Evolutionary conservation across 2,888 invertebrate species (phyloP), one percentile per base, ranked within the genome.

Genomic region (Lepidonotus clava): DNA sequence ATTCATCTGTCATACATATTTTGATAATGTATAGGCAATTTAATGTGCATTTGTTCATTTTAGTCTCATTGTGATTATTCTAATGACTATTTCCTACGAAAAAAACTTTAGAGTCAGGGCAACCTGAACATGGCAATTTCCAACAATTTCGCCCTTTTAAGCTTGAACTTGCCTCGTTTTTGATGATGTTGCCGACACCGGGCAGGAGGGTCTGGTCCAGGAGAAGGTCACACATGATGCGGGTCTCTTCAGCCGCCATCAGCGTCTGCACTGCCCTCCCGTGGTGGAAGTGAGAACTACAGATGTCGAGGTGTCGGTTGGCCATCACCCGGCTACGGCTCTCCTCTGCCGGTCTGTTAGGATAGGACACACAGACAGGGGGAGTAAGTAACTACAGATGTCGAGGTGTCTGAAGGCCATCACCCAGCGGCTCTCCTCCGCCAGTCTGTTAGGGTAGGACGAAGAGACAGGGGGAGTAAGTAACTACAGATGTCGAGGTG

Each of bases 131-230:
- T n/a, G n/a, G n/a, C n/a, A n/a, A n/a, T n/a, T n/a, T n/a, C n/a
- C n/a, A n/a, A n/a, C n/a, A n/a, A n/a, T n/a, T n/a, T n/a, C n/a
- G n/a, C n/a, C n/a, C n/a, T n/a, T n/a, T n/a, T n/a, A n/a, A n/a
- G n/a, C n/a, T n/a, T n/a, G n/a, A 24, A 0, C 24, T 51, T 85
- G 91, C 92, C 91, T 93, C 93, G 90, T 93, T 93, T 84, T 93
- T 93, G 53, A 93, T 93, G 53, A 93, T 93, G 84, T 93, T 93
- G 53, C 93, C 93, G 6, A 93, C 92, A 0, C 93, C 93, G 11
- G 93, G 93, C 28, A 93, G 87, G 36, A 93, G 89, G 14, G 87
- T 87, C 87, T 93, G 93, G 86, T 93, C 93, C 86, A 93, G 87
- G 24, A 93, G 88, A 0, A 92, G 92, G 90, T 93, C 93, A 90